A percentile compares a stretch with the other conserved stretches of the same genome.
Conservation (phyloP, 2,888 invertebrate genomes). For the Drosophila meridiana region DNA sequence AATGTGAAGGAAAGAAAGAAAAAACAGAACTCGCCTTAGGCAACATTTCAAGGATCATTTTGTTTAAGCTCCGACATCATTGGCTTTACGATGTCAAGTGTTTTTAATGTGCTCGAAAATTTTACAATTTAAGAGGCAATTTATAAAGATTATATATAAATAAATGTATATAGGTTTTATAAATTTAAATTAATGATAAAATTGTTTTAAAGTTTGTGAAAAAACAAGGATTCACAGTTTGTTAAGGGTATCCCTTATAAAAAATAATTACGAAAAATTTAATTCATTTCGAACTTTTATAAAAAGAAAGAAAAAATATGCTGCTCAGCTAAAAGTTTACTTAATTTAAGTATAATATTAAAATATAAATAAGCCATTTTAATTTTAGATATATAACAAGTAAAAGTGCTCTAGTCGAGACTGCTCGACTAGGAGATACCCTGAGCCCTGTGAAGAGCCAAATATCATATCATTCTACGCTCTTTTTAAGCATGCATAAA, state of each 20-base stretch:
- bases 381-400: too few species aligned
- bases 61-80: constrained; percentile 25
- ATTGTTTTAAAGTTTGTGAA: too few species aligned
- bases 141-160: background rate
- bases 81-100: constrained; percentile 21
- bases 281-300: background rate
- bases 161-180: background rate
- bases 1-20: background rate
- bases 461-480: too few species aligned
- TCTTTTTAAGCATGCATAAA: too few species aligned
- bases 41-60: constrained; percentile 33
- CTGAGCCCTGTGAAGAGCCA: too few species aligned
- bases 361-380: background rate
- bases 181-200: background rate
- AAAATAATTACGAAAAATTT: background rate
- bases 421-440: too few species aligned
- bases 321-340: background rate
- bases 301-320: background rate
- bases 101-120: constrained; percentile 8
- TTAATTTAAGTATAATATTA: background rate
- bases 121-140: background rate
- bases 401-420: too few species aligned
- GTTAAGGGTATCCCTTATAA: too few species aligned
- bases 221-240: background rate
- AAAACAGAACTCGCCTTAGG: constrained; percentile 8